Evolutionary conservation across 2,113 vertebrate genomes (phyloP).

Genomic region (Lichenostomus cassidix): DNA sequence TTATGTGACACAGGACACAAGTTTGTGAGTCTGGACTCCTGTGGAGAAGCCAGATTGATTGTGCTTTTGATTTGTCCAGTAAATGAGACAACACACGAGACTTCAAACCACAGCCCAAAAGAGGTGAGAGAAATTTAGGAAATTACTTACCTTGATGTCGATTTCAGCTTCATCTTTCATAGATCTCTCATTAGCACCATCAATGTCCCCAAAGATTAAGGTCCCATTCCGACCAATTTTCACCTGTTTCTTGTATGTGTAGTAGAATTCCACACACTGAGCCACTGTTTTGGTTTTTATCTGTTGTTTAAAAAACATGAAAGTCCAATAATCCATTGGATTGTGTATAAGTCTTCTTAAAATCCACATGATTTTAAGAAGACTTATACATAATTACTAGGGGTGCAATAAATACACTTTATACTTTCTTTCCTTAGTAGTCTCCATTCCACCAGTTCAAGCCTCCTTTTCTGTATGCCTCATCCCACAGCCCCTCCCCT

Average conservation of each 20-base stretch:
- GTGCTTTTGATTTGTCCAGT: neutral
- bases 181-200: constrained; percentile 70
- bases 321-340: neutral
- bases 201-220: constrained; percentile 88
- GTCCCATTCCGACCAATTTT: constrained; percentile 92
- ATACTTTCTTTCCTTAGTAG: neutral
- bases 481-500: neutral
- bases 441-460: neutral
- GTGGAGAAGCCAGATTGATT: neutral
- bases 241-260: constrained; percentile 95
- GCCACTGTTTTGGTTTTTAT: constrained; percentile 95
- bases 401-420: neutral
- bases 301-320: constrained; percentile 65
- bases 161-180: constrained; percentile 86
- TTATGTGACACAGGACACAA: neutral
- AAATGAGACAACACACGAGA: neutral
- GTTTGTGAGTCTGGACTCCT: neutral
- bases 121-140: neutral
- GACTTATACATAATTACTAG: neutral
- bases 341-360: no score
- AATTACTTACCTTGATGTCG: constrained; percentile 85
- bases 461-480: neutral
- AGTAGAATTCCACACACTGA: constrained; percentile 98
- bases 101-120: neutral
- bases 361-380: neutral